phyloP scores from a whole-genome alignment of 2,113 vertebrate species.

The Myanophis thanlyinensis region DNA sequence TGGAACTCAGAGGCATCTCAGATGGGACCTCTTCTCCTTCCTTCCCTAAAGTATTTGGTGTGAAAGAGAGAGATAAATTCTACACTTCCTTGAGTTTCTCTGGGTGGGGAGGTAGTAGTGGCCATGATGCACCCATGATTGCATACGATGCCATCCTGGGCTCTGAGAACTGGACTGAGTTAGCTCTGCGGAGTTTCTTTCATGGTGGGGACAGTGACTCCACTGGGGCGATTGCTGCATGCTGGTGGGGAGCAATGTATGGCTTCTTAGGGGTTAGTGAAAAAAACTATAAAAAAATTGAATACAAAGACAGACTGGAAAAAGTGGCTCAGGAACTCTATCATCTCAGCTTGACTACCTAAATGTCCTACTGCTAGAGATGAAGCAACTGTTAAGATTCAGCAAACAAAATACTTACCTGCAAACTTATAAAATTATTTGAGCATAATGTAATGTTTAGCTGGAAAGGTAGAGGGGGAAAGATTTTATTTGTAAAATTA shows the following conservation, averaged over 20 bases:
- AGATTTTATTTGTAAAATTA: background rate
- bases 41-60: constrained; percentile 68
- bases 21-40: constrained; percentile 64
- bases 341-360: constrained; percentile 34
- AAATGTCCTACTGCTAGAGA: background rate
- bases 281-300: constrained; percentile 69
- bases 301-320: constrained; percentile 74
- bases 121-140: constrained; percentile 83
- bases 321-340: constrained; percentile 64
- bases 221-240: constrained; percentile 70
- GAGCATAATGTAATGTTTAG: background rate
- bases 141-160: constrained; percentile 80
- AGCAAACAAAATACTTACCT: background rate
- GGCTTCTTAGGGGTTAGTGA: constrained; percentile 69
- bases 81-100: constrained; percentile 72
- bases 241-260: constrained; percentile 78
- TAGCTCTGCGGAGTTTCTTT: constrained; percentile 77
- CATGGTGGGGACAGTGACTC: constrained; percentile 82
- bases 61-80: constrained; percentile 75
- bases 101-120: constrained; percentile 78
- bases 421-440: background rate
- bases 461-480: too few relatives aligned
- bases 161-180: constrained; percentile 72
- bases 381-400: background rate
- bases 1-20: constrained; percentile 71